phyloP scores from a whole-genome alignment of 2,797 vertebrate genomes.

The Hemitrygon akajei region DNA sequence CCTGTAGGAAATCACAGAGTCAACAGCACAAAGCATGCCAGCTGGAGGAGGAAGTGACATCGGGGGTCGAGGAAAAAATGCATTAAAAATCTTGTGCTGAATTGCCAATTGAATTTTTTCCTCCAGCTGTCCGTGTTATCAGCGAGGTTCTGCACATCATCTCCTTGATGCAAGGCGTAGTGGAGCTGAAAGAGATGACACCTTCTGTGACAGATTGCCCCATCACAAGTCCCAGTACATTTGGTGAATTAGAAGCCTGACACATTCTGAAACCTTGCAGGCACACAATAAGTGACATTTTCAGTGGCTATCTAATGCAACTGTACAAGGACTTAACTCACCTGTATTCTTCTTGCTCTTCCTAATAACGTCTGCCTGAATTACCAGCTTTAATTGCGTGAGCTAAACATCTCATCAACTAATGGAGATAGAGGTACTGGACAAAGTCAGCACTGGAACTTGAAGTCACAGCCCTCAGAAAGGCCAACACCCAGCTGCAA shows the following conservation, averaged over 20 bases:
- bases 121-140: not conserved
- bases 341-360: not conserved
- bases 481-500: not conserved
- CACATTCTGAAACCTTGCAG: not conserved
- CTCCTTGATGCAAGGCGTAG: not conserved
- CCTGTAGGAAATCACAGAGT: not conserved
- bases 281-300: not conserved
- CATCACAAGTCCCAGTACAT: not conserved
- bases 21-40: not conserved
- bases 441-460: not conserved
- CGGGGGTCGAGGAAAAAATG: not conserved
- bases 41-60: not conserved
- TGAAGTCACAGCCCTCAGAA: not conserved
- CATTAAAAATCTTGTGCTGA: not conserved
- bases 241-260: not conserved
- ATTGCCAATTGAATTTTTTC: not conserved
- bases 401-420: not conserved
- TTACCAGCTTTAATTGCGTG: not conserved
- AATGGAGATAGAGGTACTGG: not conserved
- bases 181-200: not conserved
- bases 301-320: not conserved
- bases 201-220: not conserved
- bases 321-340: not conserved
- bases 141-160: not conserved
- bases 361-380: not conserved